Evolutionary conservation across 2,113 vertebrate genomes (phyloP), one percentile per base, ranked within the genome.

Genomic region (Sminthopsis crassicaudata): DNA sequence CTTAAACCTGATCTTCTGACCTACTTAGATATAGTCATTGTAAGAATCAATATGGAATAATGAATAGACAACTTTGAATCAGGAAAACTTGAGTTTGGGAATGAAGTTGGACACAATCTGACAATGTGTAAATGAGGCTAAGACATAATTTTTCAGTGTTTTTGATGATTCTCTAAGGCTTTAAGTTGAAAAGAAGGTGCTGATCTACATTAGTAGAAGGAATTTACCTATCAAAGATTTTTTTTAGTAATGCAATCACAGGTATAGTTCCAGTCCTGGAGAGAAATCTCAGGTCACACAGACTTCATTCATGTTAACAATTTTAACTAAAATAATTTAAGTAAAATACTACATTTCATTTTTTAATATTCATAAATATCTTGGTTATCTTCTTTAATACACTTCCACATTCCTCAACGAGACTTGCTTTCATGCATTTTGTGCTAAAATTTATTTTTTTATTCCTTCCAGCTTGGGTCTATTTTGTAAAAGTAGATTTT

Each of bases 381-480:
- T 2, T 3, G 30, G 9, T 51, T 26, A 2, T 26, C 54, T 8
- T 7, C 2, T 42, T 76, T 42, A 16, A 76, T 25, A 42, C 7
- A 23, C 27, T n/a, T 55, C n/a, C 16, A 19, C 12, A 25, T 24
- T 42, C 84, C 3, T 48, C 42, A 2, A 0, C 0, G 46, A n/a
- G 8, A 52, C 26, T 8, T n/a, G 6, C 57, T 51, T 89, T 84
- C 19, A 0, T 6, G 36, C 88, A 48, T 46, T 1, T 50, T 5
- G 19, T 0, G 12, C 36, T 92, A 52, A 0, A 0, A 0, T 76
- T 53, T 53, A 14, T 9, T n/a, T 36, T 76, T 3, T 5, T 0
- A 51, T 92, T 90, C n/a, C 46, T 51, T 51, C 52, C 90, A 91
- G 51, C 89, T 91, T 52, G 30, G n/a, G 46, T 90, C 91, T 53